A percentile compares a stretch with the other conserved stretches of the same genome.
phyloP scores from a whole-genome alignment of 1,140 invertebrate genomes.

The Spodoptera frugiperda region DNA sequence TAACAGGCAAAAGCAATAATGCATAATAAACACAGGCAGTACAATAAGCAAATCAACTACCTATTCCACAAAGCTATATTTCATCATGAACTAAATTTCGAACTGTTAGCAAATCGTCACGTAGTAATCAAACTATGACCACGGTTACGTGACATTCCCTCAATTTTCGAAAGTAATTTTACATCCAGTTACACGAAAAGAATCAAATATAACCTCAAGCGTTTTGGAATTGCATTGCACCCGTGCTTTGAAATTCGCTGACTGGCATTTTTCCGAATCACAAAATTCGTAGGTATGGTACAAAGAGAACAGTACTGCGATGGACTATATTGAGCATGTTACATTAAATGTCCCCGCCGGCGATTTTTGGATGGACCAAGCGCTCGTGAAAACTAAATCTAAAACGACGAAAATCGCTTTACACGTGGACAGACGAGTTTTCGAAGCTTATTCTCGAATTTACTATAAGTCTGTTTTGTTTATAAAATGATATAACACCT shows the following conservation, averaged over 20 bases:
- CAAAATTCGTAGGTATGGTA: slow-evolving; percentile 3
- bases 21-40: too few relatives aligned
- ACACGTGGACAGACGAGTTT: not conserved
- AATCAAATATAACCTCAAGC: not conserved
- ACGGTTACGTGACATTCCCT: too few relatives aligned
- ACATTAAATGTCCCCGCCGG: slow-evolving; percentile 11
- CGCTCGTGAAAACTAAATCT: not conserved
- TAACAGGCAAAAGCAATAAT: too few relatives aligned
- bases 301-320: not conserved
- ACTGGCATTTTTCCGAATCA: slow-evolving; percentile 13
- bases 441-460: too few relatives aligned
- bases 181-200: too few relatives aligned
- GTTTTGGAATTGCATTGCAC: not conserved
- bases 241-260: not conserved
- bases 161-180: too few relatives aligned
- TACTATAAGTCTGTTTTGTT: not conserved
- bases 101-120: too few relatives aligned
- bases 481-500: not conserved
- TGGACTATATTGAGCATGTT: slow-evolving; percentile 8
- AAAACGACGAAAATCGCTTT: slow-evolving; percentile 3
- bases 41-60: too few relatives aligned
- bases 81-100: too few relatives aligned
- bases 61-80: too few relatives aligned
- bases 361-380: slow-evolving; percentile 6
- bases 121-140: too few relatives aligned